phyloP scores from a whole-genome alignment of 2,888 invertebrate genomes.

The Agapetus fuscipes region DNA sequence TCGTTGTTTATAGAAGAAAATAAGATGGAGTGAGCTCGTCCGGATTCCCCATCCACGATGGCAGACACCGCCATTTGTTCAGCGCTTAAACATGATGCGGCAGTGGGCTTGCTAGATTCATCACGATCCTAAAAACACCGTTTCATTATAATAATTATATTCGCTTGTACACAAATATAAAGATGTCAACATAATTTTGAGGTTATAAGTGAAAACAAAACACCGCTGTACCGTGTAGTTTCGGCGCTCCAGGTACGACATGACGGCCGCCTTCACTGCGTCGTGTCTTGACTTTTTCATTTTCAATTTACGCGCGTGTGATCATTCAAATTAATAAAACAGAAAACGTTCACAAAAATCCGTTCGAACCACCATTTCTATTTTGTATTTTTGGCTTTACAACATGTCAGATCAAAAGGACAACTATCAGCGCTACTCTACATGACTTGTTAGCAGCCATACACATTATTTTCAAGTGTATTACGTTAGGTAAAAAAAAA shows the following conservation, averaged over 20 bases:
- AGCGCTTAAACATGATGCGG: conserved; percentile 47
- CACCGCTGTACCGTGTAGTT: conserved; percentile 49
- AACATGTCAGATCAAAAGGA: neutral
- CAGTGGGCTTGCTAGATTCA: conserved; percentile 47
- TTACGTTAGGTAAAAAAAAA: too few relatives aligned
- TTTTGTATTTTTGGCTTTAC: conserved; percentile 14
- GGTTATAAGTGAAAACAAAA: conserved; percentile 7
- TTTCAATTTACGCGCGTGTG: conserved; percentile 27
- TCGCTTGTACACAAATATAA: too few relatives aligned
- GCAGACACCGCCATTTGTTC: conserved; percentile 61
- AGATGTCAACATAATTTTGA: conserved; percentile 12
- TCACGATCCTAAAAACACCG: conserved; percentile 51
- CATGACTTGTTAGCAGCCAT: too few relatives aligned
- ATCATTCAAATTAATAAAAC: conserved; percentile 4
- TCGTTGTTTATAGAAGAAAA: conserved; percentile 71
- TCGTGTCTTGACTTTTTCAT: conserved; percentile 58
- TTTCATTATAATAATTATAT: too few relatives aligned
- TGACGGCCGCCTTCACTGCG: conserved; percentile 54
- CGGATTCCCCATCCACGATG: conserved; percentile 61
- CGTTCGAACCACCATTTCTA: conserved; percentile 21
- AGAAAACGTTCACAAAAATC: conserved; percentile 24
- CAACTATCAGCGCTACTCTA: too few relatives aligned
- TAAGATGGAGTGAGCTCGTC: conserved; percentile 64
- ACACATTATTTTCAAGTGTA: too few relatives aligned
- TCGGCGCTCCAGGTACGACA: conserved; percentile 58